Evolutionary conservation across 2,888 invertebrate species (phyloP).

Genomic region (Cosmopolites sordidus): DNA sequence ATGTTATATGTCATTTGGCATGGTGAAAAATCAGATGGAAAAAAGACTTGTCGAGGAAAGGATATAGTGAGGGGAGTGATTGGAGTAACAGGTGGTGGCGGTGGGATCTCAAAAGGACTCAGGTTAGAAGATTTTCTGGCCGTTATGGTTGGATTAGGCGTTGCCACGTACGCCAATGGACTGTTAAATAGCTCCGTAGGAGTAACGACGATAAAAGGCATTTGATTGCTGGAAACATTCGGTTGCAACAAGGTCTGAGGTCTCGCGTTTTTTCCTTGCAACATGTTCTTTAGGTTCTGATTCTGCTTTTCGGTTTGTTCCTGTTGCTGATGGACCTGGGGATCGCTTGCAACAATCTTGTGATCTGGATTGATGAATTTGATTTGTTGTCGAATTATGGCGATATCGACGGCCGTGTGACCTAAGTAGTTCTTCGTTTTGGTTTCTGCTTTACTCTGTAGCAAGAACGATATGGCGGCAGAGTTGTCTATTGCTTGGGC

Average conservation of each 20-base stretch:
- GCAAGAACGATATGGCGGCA: conserved; percentile 32
- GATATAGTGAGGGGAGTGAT: conserved; percentile 19
- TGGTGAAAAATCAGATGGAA: conserved; percentile 34
- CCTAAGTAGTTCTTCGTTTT: conserved; percentile 33
- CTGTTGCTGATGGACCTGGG: neutral
- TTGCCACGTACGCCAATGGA: conserved; percentile 1
- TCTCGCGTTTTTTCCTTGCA: conserved; percentile 9
- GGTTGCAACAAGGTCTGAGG: neutral
- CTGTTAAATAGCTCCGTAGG: conserved; percentile 13
- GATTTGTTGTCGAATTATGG: conserved; percentile 26
- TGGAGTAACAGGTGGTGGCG: conserved; percentile 29
- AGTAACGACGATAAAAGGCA: conserved; percentile 17
- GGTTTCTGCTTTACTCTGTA: conserved; percentile 34
- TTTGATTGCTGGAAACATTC: neutral
- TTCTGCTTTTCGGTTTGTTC: conserved; percentile 11
- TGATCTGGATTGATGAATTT: conserved; percentile 15
- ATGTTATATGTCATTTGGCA: conserved; percentile 2
- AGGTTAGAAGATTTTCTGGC: conserved; percentile 29
- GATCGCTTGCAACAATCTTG: neutral
- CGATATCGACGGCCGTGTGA: conserved; percentile 34
- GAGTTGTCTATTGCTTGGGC: conserved; percentile 38
- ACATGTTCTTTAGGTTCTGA: conserved; percentile 12
- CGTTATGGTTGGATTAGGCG: neutral
- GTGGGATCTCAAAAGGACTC: conserved; percentile 24
- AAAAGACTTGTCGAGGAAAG: conserved; percentile 26